Conservation (phyloP, 1,140 invertebrate genomes). For the Meloidogyne floridensis region DNA sequence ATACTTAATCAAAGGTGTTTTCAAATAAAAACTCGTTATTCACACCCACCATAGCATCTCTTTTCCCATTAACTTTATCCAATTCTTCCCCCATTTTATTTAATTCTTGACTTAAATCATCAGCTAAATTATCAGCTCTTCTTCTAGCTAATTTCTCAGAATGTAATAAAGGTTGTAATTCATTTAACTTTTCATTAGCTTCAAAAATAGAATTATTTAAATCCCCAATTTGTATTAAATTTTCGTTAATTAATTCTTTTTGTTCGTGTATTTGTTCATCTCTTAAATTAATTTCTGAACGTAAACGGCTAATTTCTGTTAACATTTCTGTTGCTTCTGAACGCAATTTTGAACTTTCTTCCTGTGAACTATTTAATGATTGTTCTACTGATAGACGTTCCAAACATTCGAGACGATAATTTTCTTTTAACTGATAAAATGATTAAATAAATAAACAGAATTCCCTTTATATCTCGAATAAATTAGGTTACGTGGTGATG, state of each 20-base stretch:
- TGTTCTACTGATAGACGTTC: slow-evolving; percentile 36
- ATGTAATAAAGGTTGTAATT: slow-evolving; percentile 37
- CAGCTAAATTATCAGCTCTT: slow-evolving; percentile 46
- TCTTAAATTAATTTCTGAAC: slow-evolving; percentile 23
- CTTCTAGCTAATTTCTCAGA: slow-evolving; percentile 36
- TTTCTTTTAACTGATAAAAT: slow-evolving; percentile 32
- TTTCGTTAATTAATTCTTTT: slow-evolving; percentile 24
- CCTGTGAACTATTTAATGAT: slow-evolving; percentile 15
- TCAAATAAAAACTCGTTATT: too few relatives aligned
- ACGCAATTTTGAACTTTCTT: slow-evolving; percentile 27
- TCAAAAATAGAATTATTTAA: slow-evolving; percentile 32
- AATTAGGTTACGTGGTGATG: too few relatives aligned
- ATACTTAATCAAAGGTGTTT: too few relatives aligned
- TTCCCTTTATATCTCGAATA: too few relatives aligned
- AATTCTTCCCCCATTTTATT: slow-evolving; percentile 41
- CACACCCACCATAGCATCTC: slow-evolving; percentile 48
- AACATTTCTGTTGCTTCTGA: slow-evolving; percentile 29
- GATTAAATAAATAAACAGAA: too few relatives aligned
- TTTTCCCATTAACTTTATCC: slow-evolving; percentile 47
- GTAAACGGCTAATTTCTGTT: slow-evolving; percentile 23
- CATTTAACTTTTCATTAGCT: slow-evolving; percentile 35
- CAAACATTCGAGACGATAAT: slow-evolving; percentile 18
- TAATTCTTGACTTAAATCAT: slow-evolving; percentile 52
- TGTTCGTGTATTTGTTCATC: slow-evolving; percentile 34
- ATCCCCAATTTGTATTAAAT: slow-evolving; percentile 20